Percentiles rank a stretch among this genome's conserved stretches.
phyloP scores from a whole-genome alignment of 2,113 vertebrate genomes.

The Gobio gobio region DNA sequence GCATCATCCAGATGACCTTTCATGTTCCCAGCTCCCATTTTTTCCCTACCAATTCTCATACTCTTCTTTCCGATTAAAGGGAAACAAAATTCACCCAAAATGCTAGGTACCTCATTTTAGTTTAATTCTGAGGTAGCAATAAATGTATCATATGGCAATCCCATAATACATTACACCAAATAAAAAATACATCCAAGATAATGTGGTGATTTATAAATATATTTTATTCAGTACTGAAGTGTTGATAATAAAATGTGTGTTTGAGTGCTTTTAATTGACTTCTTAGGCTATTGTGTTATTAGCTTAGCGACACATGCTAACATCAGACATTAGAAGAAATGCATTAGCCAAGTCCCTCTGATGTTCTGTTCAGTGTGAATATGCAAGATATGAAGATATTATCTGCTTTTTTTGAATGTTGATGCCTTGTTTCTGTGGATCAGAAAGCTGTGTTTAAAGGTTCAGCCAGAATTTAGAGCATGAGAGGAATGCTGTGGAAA shows the following conservation, averaged over 20 bases:
- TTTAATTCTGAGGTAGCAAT: not conserved
- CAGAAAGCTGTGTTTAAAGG: constrained; percentile 40
- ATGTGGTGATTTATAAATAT: not conserved
- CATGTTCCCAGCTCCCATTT: no score
- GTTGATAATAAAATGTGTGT: not conserved
- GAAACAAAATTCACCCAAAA: no score
- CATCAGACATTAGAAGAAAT: not conserved
- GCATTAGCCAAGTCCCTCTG: not conserved
- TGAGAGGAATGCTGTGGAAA: constrained; percentile 64
- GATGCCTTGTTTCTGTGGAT: constrained; percentile 1
- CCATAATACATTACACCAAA: no score
- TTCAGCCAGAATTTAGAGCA: constrained; percentile 51
- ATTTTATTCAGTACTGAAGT: not conserved
- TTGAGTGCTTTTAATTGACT: not conserved
- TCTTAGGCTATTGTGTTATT: not conserved
- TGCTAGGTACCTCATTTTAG: not conserved
- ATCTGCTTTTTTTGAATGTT: constrained; percentile 11
- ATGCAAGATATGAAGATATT: not conserved
- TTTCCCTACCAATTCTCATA: no score
- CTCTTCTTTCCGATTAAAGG: no score
- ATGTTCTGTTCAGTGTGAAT: not conserved
- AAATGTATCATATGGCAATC: not conserved
- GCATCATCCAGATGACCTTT: no score
- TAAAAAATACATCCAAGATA: not conserved
- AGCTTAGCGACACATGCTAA: not conserved